Base-by-base conservation (phyloP, 2,888 invertebrate genomes). In the Orthonevra nobilis region DNA sequence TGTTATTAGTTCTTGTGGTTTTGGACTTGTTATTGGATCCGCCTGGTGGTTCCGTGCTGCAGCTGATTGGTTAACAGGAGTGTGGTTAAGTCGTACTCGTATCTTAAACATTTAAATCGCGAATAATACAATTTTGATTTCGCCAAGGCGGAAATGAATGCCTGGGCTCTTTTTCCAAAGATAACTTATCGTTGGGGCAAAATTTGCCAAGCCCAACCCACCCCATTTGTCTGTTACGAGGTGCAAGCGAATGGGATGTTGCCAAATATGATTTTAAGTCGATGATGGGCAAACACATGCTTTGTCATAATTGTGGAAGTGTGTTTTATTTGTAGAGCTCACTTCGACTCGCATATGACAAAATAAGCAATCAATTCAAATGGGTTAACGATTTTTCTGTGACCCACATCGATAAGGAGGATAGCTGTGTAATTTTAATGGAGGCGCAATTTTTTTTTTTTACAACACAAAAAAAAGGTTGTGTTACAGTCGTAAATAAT, bases 361-460 rank as follows among this genome's bases (percentile, higher is more conserved):
- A 69, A 69, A 70, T 58, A 26, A 48, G 40, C 32, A 44, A 69
- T 61, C 32, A 26, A 74, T 74, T 38, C 40, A 61, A 63, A 63
- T 60, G 26, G 70, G 58, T 58, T 63, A 77, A 64, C 38, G 72
- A 44, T 52, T 64, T 60, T 58, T 42, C 9, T 46, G 28, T 61
- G 79, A 79, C 79, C 79, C 42, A 79, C 10, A 50, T 79, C 68
- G 79, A 79, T 79, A 79, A 79, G 73, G 52, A 79, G 34, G 64
- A n/a, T n/a, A n/a, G n/a, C n/a, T 70, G 30, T 70, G 75, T 64
- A 63, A 56, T 56, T 36, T 63, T 73, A n/a, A n/a, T n/a, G n/a
- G n/a, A n/a, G n/a, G n/a, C n/a, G n/a, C n/a, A n/a, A n/a, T n/a
- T n/a, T n/a, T n/a, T n/a, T n/a, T n/a, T n/a, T n/a, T n/a, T n/a